Base-by-base conservation (phyloP, 2,888 invertebrate genomes). In the Pyrochroa serraticornis region DNA sequence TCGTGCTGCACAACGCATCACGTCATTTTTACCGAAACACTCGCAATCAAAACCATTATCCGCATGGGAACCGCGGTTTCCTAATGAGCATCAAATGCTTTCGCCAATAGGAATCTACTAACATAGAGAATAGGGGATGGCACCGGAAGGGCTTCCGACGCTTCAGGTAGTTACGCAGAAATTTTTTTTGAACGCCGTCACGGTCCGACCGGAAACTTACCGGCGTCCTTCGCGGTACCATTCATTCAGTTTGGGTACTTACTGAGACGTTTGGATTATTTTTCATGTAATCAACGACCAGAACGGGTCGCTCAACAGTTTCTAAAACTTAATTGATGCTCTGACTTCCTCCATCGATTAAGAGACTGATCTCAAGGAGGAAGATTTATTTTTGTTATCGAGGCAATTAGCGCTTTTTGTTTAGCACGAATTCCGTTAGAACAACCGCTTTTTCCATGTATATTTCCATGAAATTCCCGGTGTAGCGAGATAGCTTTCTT, bases 141-240 rank as follows among this genome's bases (percentile, higher is more conserved):
- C 34, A 58, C 62, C 59, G 62, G 62, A 62, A 53, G 59, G 42
- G 38, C 56, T 52, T 54, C 59, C 59, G 56, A 62, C 56, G 41
- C 46, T 41, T 49, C 50, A 39, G 51, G 44, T 58, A 2, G 22
- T 5, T 22, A 22, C 22, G 5, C 22, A 22, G 22, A 22, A 48
- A 35, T 44, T 55, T 52, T 53, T 52, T 32, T 45, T 36, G 31
- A 5, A 22, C 22, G 22, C 22, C 54, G 42, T 55, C 54, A 49
- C 41, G 61, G 38, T 52, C 39, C 53, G 48, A 37, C 60, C 63
- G 65, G 63, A 63, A 61, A 48, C 62, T 53, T 52, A 65, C 61
- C 63, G 61, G 54, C 46, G 55, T 50, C 62, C 57, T 65, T 60
- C 12, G 39, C 10, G 37, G 13, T 41, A 37, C 58, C 62, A 62